These are phyloP conservation scores for Albula glossodonta DNA, from an alignment of 2,113 vertebrate species.

Conservation along the genomic window DNA sequence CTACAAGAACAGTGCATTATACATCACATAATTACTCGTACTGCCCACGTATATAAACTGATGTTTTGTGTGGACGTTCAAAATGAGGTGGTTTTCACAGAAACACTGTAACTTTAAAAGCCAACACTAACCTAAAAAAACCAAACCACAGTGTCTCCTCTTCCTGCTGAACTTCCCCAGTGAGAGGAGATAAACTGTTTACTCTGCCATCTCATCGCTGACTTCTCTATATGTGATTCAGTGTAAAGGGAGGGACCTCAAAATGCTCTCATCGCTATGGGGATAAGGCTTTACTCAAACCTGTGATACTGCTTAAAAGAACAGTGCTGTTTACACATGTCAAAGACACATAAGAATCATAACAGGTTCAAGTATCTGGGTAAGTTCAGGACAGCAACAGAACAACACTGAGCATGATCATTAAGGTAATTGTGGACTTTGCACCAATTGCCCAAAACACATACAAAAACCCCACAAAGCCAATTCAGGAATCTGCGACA, in stretches of 20 bases:
- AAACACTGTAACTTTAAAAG: conserved; percentile 28
- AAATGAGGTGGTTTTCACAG: neutral
- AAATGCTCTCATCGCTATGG: neutral
- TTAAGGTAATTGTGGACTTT: neutral
- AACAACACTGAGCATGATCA: neutral
- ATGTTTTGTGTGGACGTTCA: neutral
- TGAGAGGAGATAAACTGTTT: neutral
- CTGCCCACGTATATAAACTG: neutral
- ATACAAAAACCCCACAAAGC: too few species aligned
- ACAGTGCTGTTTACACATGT: neutral
- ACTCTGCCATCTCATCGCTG: neutral
- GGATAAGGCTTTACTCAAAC: neutral
- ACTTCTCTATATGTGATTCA: neutral
- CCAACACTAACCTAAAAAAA: neutral
- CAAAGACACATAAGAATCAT: neutral
- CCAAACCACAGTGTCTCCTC: conserved; percentile 24
- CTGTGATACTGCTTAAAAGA: neutral
- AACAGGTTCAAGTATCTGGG: neutral
- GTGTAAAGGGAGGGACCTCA: neutral
- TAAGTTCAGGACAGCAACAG: too few species aligned
- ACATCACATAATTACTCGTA: neutral
- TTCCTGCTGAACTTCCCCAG: conserved; percentile 42
- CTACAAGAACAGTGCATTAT: neutral
- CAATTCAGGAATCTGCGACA: too few species aligned
- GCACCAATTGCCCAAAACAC: neutral